A percentile compares a stretch with the other conserved stretches of the same genome.
Evolutionary conservation across 2,797 vertebrate genomes (phyloP).

Genomic region (Hylomyscus alleni): DNA sequence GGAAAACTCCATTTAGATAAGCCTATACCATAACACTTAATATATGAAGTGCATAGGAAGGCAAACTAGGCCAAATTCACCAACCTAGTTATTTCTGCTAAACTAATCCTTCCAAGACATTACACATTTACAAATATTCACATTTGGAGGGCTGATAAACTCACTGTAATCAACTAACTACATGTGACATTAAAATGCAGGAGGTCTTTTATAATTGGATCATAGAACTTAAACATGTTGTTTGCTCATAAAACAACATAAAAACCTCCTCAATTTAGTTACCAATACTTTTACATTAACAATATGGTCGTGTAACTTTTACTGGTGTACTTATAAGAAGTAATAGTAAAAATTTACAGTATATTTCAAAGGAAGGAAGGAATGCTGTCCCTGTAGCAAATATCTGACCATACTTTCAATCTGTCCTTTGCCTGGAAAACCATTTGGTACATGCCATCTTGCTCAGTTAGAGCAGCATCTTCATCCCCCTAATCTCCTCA

Average conservation of each 20-base stretch:
- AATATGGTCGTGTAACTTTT: not conserved
- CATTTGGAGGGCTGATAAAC: not conserved
- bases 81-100: not conserved
- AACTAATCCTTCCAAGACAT: not conserved
- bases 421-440: not conserved
- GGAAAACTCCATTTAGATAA: not conserved
- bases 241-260: not conserved
- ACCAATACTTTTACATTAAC: not conserved
- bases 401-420: not conserved
- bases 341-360: not conserved
- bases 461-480: not conserved
- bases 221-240: not conserved
- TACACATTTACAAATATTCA: not conserved
- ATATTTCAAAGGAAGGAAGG: not conserved
- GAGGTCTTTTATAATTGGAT: not conserved
- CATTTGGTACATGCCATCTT: not conserved
- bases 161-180: not conserved
- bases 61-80: not conserved
- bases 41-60: not conserved
- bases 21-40: not conserved
- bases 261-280: not conserved
- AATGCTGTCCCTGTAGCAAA: not conserved
- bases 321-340: not conserved
- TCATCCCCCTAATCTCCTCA: not conserved
- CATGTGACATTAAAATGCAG: not conserved